Evolutionary conservation across 30 jellyfish, hydroid and myxozoan genomes (phyloP).

Genomic region (Aurelia coerulea): DNA sequence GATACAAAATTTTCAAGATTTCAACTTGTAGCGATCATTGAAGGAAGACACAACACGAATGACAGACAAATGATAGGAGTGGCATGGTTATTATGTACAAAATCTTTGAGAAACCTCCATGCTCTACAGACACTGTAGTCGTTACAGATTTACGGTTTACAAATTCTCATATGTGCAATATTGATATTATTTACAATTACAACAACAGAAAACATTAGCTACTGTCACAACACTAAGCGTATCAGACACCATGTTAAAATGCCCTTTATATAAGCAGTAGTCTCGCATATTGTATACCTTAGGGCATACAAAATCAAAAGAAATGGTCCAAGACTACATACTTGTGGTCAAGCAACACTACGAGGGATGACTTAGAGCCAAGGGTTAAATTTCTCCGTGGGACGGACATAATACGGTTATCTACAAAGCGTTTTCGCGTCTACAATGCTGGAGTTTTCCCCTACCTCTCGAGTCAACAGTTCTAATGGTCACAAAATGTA

Average conservation of each 20-base stretch:
- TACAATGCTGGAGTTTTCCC: no score
- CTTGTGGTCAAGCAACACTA: neutral
- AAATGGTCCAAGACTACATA: neutral
- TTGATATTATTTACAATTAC: slow-evolving; percentile 5
- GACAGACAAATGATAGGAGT: neutral
- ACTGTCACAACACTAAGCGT: no score
- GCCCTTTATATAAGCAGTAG: no score
- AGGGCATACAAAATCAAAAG: neutral
- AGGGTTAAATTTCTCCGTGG: no score
- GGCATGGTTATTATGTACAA: slow-evolving; percentile 32
- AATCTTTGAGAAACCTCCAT: slow-evolving; percentile 21
- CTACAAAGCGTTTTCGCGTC: no score
- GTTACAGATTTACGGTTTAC: slow-evolving; percentile 5
- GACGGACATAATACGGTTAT: no score
- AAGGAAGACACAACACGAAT: neutral
- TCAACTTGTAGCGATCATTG: neutral
- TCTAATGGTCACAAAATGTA: no score
- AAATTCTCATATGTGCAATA: slow-evolving; percentile 11
- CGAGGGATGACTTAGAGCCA: no score
- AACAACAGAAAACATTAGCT: neutral
- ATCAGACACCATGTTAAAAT: no score
- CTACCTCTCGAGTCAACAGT: no score
- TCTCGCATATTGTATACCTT: no score
- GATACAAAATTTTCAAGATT: neutral
- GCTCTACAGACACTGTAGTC: neutral